Percentiles rank a stretch among this genome's conserved stretches.
These are phyloP conservation scores for Candidula unifasciata DNA, from an alignment of 2,888 invertebrate genomes.

Conservation along the genomic window DNA sequence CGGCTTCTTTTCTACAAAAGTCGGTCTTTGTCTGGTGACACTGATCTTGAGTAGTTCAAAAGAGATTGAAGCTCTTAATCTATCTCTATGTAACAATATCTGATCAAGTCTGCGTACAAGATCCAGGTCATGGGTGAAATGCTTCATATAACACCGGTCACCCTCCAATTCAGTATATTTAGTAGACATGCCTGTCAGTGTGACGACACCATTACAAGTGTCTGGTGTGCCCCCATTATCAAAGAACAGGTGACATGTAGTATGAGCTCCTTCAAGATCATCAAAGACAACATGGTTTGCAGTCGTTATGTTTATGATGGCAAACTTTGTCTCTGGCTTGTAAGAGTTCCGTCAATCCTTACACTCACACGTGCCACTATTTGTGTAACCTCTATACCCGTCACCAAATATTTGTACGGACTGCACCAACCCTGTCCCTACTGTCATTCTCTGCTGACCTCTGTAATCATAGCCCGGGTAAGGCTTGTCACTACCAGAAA, in stretches of 20 bases:
- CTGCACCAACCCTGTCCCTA: constrained; percentile 4
- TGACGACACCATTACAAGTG: background rate
- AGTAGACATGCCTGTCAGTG: background rate
- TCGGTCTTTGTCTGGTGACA: no score
- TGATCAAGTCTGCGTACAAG: background rate
- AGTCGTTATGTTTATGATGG: no score
- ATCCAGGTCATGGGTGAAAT: background rate
- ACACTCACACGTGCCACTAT: no score
- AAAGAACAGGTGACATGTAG: constrained; percentile 1
- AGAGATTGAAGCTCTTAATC: background rate
- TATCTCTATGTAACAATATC: background rate
- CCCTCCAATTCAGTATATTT: background rate
- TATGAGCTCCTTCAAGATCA: background rate
- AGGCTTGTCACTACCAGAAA: background rate
- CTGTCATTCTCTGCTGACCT: background rate
- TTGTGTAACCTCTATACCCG: no score
- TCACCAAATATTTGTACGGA: background rate
- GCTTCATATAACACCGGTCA: background rate
- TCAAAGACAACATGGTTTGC: background rate
- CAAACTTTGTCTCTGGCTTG: no score
- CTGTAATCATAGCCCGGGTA: background rate
- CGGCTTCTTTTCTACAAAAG: no score
- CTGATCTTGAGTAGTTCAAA: no score
- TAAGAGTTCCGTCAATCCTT: no score
- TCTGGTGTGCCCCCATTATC: background rate